Percentiles rank a stretch among this genome's conserved stretches.
Evolutionary conservation across 2,888 invertebrate species (phyloP).

Genomic region (Hypsopygia costalis): DNA sequence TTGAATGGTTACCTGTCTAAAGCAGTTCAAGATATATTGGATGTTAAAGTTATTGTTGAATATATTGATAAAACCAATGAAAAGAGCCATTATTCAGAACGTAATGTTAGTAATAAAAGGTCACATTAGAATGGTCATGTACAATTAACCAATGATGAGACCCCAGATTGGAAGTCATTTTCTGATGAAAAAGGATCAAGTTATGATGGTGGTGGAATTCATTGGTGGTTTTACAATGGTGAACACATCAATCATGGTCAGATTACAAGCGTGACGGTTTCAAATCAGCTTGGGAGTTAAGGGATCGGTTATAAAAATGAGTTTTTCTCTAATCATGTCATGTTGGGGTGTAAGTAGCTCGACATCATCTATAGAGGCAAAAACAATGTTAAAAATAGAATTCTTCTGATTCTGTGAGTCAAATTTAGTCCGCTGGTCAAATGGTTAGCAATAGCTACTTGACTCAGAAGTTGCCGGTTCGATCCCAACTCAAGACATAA

Average conservation of each 20-base stretch:
- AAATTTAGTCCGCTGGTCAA: too few species aligned
- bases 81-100: neutral
- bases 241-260: slow-evolving; percentile 44
- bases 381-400: neutral
- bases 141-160: neutral
- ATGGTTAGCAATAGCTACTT: too few species aligned
- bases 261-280: slow-evolving; percentile 43
- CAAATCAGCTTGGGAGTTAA: slow-evolving; percentile 33
- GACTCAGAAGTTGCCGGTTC: neutral
- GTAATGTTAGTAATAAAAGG: neutral
- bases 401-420: neutral
- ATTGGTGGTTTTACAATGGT: slow-evolving; percentile 29
- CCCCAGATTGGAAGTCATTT: neutral
- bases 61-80: slow-evolving; percentile 1
- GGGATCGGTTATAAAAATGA: slow-evolving; percentile 33
- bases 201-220: slow-evolving; percentile 16
- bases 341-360: neutral
- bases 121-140: slow-evolving; percentile 12
- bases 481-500: too few species aligned
- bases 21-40: slow-evolving; percentile 20
- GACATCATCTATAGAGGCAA: slow-evolving; percentile 1
- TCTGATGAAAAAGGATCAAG: slow-evolving; percentile 2
- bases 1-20: neutral
- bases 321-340: slow-evolving; percentile 20
- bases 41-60: slow-evolving; percentile 7